A percentile compares a stretch with the other conserved stretches of the same genome.
Conservation (phyloP, 2,113 vertebrate genomes). For the Hystrix brachyura region DNA sequence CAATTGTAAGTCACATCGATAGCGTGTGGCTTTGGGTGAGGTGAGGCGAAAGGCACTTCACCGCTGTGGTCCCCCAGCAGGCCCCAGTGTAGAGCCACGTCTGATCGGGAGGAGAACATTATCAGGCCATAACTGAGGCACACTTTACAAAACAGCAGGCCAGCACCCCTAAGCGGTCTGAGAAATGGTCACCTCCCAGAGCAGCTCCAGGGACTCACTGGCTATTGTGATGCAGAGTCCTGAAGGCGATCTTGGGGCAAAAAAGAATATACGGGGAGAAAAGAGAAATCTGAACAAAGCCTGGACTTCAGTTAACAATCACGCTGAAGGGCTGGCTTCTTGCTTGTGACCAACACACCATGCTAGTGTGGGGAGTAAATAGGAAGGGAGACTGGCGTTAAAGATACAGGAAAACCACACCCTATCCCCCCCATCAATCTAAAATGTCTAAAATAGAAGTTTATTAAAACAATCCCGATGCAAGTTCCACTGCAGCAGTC, state of each 20-base stretch:
- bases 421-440: not conserved
- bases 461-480: not conserved
- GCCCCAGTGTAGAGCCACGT: not conserved
- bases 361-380: not conserved
- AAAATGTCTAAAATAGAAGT: not conserved
- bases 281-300: not conserved
- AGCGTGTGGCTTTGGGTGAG: not conserved
- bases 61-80: not conserved
- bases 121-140: not conserved
- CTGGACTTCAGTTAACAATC: not conserved
- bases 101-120: not conserved
- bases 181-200: not conserved
- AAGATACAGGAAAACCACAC: not conserved
- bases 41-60: not conserved
- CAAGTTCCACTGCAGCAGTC: not conserved
- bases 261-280: not conserved
- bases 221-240: not conserved
- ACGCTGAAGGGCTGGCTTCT: not conserved
- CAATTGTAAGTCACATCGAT: not conserved
- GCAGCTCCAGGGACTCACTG: not conserved
- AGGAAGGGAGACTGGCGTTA: not conserved
- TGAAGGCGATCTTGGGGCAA: not conserved
- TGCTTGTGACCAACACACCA: not conserved
- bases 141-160: not conserved
- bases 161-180: not conserved